Percentiles rank a stretch among this genome's conserved stretches.
Conservation (phyloP, 2,888 invertebrate species). For the Tenthredo distinguenda region DNA sequence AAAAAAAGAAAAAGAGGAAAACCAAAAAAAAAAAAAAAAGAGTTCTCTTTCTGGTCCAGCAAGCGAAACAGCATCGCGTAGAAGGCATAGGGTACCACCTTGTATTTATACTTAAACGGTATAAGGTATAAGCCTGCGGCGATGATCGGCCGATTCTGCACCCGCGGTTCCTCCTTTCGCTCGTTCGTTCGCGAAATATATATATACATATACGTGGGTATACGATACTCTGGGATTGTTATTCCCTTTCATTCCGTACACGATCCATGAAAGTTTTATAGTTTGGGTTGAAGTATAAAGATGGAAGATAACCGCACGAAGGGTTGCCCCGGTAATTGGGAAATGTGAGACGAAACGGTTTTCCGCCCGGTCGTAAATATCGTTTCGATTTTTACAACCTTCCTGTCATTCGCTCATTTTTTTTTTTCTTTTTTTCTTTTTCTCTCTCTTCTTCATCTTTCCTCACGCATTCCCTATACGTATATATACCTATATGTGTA, state of each 20-base stretch:
- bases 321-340: conserved; percentile 59
- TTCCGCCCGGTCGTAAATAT: conserved; percentile 44
- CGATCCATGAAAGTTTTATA: conserved; percentile 57
- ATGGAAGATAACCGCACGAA: conserved; percentile 52
- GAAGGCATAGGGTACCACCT: too few relatives aligned
- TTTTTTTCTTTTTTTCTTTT: not conserved
- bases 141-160: not conserved
- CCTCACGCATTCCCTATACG: not conserved
- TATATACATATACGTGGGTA: too few relatives aligned
- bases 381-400: conserved; percentile 43
- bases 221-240: conserved; percentile 33
- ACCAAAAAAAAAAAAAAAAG: not conserved
- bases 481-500: not conserved
- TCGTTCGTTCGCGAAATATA: conserved; percentile 11
- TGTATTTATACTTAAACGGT: not conserved
- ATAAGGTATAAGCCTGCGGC: not conserved
- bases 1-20: not conserved
- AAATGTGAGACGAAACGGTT: conserved; percentile 61
- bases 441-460: not conserved
- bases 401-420: not conserved
- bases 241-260: conserved; percentile 51
- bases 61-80: not conserved
- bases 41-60: not conserved
- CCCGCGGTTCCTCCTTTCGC: not conserved
- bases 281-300: conserved; percentile 49